Conservation (phyloP, 2,797 vertebrate species). For the Poeciliopsis infans region DNA sequence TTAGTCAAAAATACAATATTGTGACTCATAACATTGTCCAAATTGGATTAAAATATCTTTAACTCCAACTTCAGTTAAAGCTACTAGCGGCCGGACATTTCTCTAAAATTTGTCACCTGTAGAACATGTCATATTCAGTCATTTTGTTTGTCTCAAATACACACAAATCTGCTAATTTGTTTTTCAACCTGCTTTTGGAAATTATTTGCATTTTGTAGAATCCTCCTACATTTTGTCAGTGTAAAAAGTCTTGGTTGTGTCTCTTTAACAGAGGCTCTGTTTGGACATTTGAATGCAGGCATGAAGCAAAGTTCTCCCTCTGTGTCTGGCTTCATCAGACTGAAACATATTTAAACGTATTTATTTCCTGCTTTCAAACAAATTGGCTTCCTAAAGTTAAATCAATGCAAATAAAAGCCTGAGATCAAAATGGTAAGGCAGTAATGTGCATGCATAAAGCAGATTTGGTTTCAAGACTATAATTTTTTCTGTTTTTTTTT, state of each 20-base stretch:
- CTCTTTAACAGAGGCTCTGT: neutral
- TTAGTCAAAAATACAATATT: neutral
- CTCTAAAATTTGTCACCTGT: neutral
- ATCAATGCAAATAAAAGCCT: constrained; percentile 13
- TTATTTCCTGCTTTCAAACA: constrained; percentile 58
- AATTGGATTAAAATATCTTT: neutral
- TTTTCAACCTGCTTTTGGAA: neutral
- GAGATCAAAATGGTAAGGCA: neutral
- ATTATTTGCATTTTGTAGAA: neutral
- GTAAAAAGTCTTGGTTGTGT: neutral
- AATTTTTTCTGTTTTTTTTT: constrained; percentile 19
- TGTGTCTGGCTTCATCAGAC: constrained; percentile 10
- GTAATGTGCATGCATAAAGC: neutral
- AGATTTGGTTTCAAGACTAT: constrained; percentile 18
- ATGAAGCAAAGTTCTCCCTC: neutral
- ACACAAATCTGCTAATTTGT: neutral
- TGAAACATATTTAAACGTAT: constrained; percentile 6
- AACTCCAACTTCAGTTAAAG: neutral
- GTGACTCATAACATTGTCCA: neutral
- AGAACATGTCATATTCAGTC: neutral
- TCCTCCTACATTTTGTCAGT: neutral
- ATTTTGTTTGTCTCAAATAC: neutral
- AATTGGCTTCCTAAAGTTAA: constrained; percentile 16
- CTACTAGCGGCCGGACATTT: neutral
- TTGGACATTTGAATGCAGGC: neutral